Conservation (phyloP, 2,888 invertebrate species). For the Crossocerus cetratus region DNA sequence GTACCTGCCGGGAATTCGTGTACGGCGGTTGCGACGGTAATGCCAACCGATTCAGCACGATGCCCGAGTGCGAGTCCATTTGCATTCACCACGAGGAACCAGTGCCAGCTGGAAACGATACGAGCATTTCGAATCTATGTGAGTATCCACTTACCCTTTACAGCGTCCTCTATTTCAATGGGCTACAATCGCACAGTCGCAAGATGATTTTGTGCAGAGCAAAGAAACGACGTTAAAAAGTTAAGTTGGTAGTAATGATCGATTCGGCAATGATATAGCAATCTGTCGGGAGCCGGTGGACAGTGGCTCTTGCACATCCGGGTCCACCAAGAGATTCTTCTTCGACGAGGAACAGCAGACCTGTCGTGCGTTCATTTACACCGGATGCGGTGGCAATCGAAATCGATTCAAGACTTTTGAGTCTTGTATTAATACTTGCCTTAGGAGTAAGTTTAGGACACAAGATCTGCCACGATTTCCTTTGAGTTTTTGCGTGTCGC, state of each 20-base stretch:
- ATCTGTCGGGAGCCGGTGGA: conserved; percentile 83
- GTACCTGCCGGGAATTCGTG: conserved; percentile 83
- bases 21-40: conserved; percentile 93
- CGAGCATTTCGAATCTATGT: conserved; percentile 73
- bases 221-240: not conserved
- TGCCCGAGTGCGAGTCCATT: conserved; percentile 85
- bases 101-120: conserved; percentile 74
- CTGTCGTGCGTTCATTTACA: conserved; percentile 89
- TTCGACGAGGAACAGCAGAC: conserved; percentile 83
- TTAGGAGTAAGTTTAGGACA: conserved; percentile 70
- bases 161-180: not conserved
- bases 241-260: conserved; percentile 6
- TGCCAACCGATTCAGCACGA: conserved; percentile 88
- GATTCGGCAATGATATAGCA: conserved; percentile 38
- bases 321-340: conserved; percentile 83
- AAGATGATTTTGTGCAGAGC: too few relatives aligned
- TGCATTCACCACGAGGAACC: conserved; percentile 83
- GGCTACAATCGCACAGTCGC: too few relatives aligned
- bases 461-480: not conserved
- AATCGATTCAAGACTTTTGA: conserved; percentile 89
- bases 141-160: conserved; percentile 22
- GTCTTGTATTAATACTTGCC: conserved; percentile 83
- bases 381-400: conserved; percentile 91
- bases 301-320: conserved; percentile 80
- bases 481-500: conserved; percentile 25